phyloP scores from a whole-genome alignment of 2,113 vertebrate species.

The Nematolebias whitei region DNA sequence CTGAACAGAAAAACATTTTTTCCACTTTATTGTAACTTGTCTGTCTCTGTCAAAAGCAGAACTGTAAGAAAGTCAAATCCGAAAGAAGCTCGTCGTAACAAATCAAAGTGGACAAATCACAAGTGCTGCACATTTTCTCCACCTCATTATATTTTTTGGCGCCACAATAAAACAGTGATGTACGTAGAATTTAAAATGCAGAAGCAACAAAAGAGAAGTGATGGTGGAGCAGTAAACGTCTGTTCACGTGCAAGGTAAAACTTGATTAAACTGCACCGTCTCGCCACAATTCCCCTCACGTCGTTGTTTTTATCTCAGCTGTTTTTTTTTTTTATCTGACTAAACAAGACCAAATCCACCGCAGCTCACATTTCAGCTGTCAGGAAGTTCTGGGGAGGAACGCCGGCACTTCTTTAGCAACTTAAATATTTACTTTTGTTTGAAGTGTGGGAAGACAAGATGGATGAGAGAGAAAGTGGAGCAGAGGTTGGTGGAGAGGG shows the following conservation, averaged over 20 bases:
- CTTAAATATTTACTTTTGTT: conserved; percentile 63
- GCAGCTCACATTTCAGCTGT: conserved; percentile 49
- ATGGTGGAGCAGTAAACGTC: conserved; percentile 16
- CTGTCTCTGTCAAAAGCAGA: conserved; percentile 36
- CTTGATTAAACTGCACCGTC: conserved; percentile 9
- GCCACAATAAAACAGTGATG: conserved; percentile 34
- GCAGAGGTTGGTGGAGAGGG: conserved; percentile 37
- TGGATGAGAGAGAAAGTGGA: conserved; percentile 31
- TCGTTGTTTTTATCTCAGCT: conserved; percentile 16
- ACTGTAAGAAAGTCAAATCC: conserved; percentile 26
- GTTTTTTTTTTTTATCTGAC: conserved; percentile 8
- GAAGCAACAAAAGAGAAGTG: background rate
- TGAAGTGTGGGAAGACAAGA: conserved; percentile 32
- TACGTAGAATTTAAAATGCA: conserved; percentile 10
- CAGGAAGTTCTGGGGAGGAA: conserved; percentile 46
- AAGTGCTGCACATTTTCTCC: conserved; percentile 12
- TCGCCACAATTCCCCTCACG: conserved; percentile 4
- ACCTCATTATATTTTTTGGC: conserved; percentile 37
- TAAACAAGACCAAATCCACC: conserved; percentile 30
- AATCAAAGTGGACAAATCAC: conserved; percentile 8
- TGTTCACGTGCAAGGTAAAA: background rate
- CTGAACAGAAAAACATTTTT: conserved; percentile 19
- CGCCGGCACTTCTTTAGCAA: conserved; percentile 39
- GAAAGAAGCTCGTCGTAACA: no score
- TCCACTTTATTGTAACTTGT: conserved; percentile 21